Percentiles rank a stretch among this genome's conserved stretches.
Evolutionary conservation across 1,140 invertebrate genomes (phyloP).

Genomic region (Pectinophora gossypiella): DNA sequence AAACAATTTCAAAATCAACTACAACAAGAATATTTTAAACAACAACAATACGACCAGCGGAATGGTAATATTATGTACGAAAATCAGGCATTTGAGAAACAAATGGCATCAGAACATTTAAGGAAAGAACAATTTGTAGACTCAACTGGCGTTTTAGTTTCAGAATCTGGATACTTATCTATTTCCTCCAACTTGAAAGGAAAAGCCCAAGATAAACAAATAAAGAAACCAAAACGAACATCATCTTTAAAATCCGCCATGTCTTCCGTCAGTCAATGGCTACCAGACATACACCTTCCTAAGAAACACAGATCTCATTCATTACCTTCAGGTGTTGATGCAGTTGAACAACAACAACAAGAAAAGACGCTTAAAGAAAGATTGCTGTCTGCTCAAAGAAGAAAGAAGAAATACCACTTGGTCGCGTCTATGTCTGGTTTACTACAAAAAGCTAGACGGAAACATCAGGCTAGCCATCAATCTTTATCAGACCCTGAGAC

Average conservation of each 20-base stretch:
- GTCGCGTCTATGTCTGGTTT: slow-evolving; percentile 88
- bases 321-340: slow-evolving; percentile 82
- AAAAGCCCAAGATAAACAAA: slow-evolving; percentile 76
- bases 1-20: slow-evolving; percentile 77
- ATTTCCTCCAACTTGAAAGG: slow-evolving; percentile 82
- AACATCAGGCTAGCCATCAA: slow-evolving; percentile 76
- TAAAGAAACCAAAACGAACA: slow-evolving; percentile 82
- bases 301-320: slow-evolving; percentile 88
- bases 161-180: slow-evolving; percentile 88
- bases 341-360: slow-evolving; percentile 68
- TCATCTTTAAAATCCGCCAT: slow-evolving; percentile 87
- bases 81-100: slow-evolving; percentile 64
- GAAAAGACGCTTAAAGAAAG: slow-evolving; percentile 69
- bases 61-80: slow-evolving; percentile 70
- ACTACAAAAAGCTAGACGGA: slow-evolving; percentile 85
- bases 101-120: slow-evolving; percentile 44
- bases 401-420: slow-evolving; percentile 86
- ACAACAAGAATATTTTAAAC: slow-evolving; percentile 75
- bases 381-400: slow-evolving; percentile 69
- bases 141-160: slow-evolving; percentile 82
- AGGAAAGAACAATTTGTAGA: slow-evolving; percentile 68
- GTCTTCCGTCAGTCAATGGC: slow-evolving; percentile 86
- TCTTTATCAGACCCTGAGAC: slow-evolving; percentile 86
- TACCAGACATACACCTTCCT: slow-evolving; percentile 87
- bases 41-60: slow-evolving; percentile 70